Conservation (phyloP, 2,888 invertebrate species). For the Torymus texanus region DNA sequence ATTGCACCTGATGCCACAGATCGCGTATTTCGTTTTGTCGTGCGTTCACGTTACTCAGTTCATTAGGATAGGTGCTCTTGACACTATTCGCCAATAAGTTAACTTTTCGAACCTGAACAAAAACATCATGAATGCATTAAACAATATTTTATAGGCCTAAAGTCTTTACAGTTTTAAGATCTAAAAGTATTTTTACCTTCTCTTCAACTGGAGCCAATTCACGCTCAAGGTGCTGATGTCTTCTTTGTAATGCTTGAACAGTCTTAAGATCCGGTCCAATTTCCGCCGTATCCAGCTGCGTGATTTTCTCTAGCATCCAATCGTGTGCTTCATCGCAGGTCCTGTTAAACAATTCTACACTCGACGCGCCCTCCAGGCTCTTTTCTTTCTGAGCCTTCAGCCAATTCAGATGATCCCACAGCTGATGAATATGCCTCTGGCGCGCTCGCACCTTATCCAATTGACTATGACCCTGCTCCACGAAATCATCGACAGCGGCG, state of each 20-base stretch:
- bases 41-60: conserved; percentile 88
- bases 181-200: conserved; percentile 80
- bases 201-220: conserved; percentile 96
- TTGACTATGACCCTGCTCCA: conserved; percentile 90
- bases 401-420: conserved; percentile 91
- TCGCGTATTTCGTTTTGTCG: conserved; percentile 90
- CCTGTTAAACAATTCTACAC: conserved; percentile 95
- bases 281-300: conserved; percentile 87
- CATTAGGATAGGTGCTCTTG: conserved; percentile 93
- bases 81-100: conserved; percentile 92
- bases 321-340: conserved; percentile 97
- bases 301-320: conserved; percentile 98
- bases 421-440: conserved; percentile 89
- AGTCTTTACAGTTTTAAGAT: background rate
- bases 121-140: conserved; percentile 64
- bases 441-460: conserved; percentile 85
- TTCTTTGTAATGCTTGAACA: conserved; percentile 91
- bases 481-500: conserved; percentile 89
- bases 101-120: conserved; percentile 78
- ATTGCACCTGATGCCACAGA: conserved; percentile 91
- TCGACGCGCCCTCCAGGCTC: conserved; percentile 92
- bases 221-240: conserved; percentile 94
- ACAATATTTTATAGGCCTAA: no score
- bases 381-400: conserved; percentile 93
- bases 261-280: conserved; percentile 92